Conservation (phyloP, 2,797 vertebrate species). For the Pristis pectinata region DNA sequence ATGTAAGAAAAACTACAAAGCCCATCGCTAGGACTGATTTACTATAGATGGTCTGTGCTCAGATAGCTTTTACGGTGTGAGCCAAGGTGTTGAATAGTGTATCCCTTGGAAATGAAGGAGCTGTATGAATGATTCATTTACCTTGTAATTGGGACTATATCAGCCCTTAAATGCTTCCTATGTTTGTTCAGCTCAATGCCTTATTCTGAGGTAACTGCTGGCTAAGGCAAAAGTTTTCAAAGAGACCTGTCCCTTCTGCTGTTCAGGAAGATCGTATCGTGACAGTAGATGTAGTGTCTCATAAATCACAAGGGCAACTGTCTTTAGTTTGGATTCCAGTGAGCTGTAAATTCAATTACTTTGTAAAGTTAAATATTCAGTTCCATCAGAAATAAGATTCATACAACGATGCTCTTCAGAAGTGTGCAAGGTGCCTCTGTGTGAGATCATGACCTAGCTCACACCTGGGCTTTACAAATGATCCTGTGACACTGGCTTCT, state of each 20-base stretch:
- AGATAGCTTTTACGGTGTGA: background rate
- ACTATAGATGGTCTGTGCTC: background rate
- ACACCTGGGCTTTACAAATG: background rate
- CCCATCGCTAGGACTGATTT: background rate
- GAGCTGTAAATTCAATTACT: background rate
- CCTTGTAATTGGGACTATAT: background rate
- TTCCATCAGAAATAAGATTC: background rate
- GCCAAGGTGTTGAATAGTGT: background rate
- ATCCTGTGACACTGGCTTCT: background rate
- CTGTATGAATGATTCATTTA: background rate
- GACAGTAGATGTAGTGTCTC: background rate
- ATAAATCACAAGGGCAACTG: background rate
- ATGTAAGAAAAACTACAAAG: background rate
- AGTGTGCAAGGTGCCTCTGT: background rate
- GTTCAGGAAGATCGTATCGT: background rate
- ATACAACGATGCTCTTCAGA: background rate
- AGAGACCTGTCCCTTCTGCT: background rate
- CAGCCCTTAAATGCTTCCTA: background rate
- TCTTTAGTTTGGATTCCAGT: background rate
- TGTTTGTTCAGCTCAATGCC: too few species aligned
- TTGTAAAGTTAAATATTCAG: background rate
- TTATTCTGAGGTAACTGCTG: conserved; percentile 10
- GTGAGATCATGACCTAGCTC: background rate
- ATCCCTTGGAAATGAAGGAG: background rate
- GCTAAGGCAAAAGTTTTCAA: background rate